Percentiles rank a stretch among this genome's conserved stretches.
These are phyloP conservation scores for Dendrolimus pini DNA, from an alignment of 2,888 invertebrate species.

Conservation along the genomic window DNA sequence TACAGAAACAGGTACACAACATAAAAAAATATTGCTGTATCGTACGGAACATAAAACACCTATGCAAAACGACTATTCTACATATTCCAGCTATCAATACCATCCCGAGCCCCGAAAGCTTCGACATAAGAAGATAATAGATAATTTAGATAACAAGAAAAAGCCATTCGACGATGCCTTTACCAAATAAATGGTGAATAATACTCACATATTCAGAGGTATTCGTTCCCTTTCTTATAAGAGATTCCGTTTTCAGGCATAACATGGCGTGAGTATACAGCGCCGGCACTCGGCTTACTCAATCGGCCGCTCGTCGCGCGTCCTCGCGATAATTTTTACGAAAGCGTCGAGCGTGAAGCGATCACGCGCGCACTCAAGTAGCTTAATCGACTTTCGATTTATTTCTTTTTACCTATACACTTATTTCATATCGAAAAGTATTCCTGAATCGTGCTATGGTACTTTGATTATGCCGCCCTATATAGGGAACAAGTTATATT, in stretches of 20 bases:
- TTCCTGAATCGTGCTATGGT: constrained; percentile 3
- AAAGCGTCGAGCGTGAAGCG: background rate
- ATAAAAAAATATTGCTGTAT: constrained; percentile 6
- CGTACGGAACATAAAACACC: constrained; percentile 15
- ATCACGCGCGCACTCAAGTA: constrained; percentile 1
- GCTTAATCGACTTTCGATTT: constrained; percentile 1
- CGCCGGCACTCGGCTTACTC: background rate
- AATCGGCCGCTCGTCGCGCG: background rate
- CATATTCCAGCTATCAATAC: constrained; percentile 34
- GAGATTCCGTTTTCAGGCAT: constrained; percentile 10
- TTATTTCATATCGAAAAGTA: constrained; percentile 7
- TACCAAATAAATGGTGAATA: constrained; percentile 43
- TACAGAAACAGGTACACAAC: constrained; percentile 6
- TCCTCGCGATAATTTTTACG: background rate
- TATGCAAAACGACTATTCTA: constrained; percentile 25
- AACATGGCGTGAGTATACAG: background rate
- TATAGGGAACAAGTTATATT: too few relatives aligned
- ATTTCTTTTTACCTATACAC: background rate
- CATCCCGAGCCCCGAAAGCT: constrained; percentile 28
- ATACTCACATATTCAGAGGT: constrained; percentile 33
- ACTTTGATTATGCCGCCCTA: background rate
- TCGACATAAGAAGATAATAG: constrained; percentile 40
- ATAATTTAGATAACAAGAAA: constrained; percentile 64
- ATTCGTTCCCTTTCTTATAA: constrained; percentile 15
- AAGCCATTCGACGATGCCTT: constrained; percentile 36